Evolutionary conservation across 2,888 invertebrate genomes (phyloP).

Genomic region (Hesperia comma): DNA sequence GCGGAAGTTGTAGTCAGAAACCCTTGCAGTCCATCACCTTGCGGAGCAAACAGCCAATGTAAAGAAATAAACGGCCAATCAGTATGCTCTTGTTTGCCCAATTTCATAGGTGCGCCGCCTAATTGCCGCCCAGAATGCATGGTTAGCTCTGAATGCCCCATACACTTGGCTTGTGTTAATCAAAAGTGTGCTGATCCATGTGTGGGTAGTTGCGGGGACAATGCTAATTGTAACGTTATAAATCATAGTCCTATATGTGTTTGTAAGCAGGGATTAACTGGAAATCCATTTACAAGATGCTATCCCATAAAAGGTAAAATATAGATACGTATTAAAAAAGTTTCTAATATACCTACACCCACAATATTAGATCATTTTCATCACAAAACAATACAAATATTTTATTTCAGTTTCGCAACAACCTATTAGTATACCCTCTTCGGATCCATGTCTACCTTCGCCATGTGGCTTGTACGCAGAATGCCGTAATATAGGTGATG

Average conservation of each 20-base stretch:
- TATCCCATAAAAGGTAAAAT: constrained; percentile 82
- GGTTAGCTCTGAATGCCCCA: constrained; percentile 87
- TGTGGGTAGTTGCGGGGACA: constrained; percentile 84
- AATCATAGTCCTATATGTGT: constrained; percentile 90
- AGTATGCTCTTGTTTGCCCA: constrained; percentile 87
- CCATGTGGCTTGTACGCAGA: constrained; percentile 87
- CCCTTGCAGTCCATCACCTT: constrained; percentile 84
- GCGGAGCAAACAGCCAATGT: constrained; percentile 91
- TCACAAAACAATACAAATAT: neutral
- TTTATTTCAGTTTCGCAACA: constrained; percentile 64
- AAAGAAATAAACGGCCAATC: constrained; percentile 88
- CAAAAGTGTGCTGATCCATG: constrained; percentile 89
- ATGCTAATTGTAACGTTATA: constrained; percentile 85
- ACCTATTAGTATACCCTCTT: constrained; percentile 51
- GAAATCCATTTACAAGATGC: constrained; percentile 91
- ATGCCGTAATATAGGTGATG: constrained; percentile 82
- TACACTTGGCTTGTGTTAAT: constrained; percentile 86
- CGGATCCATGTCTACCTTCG: constrained; percentile 87
- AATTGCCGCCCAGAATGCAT: constrained; percentile 89
- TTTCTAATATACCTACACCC: neutral
- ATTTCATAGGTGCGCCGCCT: constrained; percentile 87
- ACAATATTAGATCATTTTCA: neutral
- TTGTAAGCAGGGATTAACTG: constrained; percentile 87
- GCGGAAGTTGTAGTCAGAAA: constrained; percentile 62
- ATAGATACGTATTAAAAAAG: constrained; percentile 9